phyloP scores from a whole-genome alignment of 1,140 invertebrate species.

The Oreohelix idahoensis region DNA sequence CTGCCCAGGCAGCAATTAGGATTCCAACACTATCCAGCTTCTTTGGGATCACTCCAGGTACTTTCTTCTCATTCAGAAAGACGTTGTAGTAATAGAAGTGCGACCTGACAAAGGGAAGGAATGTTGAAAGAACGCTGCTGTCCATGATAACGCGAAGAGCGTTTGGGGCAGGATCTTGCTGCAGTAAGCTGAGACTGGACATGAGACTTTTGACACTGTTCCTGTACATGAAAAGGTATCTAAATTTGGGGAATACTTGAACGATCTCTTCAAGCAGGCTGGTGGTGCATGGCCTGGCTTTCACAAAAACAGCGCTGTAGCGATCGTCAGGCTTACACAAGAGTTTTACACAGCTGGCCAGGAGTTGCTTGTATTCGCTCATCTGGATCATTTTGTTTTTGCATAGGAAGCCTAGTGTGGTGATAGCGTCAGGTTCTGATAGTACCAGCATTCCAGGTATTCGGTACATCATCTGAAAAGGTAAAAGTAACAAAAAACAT shows the following conservation, averaged over 20 bases:
- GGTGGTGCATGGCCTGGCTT: constrained; percentile 58
- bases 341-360: constrained; percentile 62
- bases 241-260: constrained; percentile 57
- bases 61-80: constrained; percentile 56
- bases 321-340: constrained; percentile 68
- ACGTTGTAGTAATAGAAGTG: constrained; percentile 56
- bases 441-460: constrained; percentile 62
- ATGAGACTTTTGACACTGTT: constrained; percentile 66
- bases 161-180: constrained; percentile 54
- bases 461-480: constrained; percentile 54
- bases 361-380: constrained; percentile 62
- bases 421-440: constrained; percentile 64
- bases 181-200: constrained; percentile 56
- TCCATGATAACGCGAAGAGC: constrained; percentile 59
- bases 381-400: constrained; percentile 51
- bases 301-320: constrained; percentile 58
- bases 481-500: too few species aligned
- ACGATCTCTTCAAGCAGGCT: constrained; percentile 58
- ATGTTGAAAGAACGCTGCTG: constrained; percentile 56
- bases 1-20: constrained; percentile 62
- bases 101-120: constrained; percentile 59
- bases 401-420: constrained; percentile 59
- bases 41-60: constrained; percentile 42
- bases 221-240: constrained; percentile 66
- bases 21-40: constrained; percentile 56